A percentile compares a stretch with the other conserved stretches of the same genome.
phyloP scores from a whole-genome alignment of 1,140 invertebrate genomes.

The Pachypsylla venusta region DNA sequence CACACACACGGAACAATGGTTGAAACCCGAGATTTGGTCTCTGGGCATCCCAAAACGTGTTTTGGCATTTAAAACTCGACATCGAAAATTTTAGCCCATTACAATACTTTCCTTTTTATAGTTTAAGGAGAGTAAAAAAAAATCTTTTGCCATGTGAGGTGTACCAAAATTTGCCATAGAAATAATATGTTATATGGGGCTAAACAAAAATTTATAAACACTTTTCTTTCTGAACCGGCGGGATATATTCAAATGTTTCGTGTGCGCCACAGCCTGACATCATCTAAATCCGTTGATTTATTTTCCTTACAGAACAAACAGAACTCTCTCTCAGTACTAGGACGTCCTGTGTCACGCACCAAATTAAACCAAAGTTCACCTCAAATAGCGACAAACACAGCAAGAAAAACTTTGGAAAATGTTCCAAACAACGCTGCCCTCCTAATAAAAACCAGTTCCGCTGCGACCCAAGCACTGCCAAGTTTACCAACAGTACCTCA shows the following conservation, averaged over 20 bases:
- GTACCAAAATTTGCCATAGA: not conserved
- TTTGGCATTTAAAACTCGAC: too few relatives aligned
- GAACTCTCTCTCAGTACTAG: constrained; percentile 4
- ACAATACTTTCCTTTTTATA: too few relatives aligned
- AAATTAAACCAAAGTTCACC: not conserved
- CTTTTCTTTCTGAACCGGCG: not conserved
- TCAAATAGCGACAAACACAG: not conserved
- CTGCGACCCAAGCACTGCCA: not conserved
- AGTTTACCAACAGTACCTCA: not conserved
- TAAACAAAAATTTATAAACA: not conserved
- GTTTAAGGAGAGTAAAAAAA: not conserved
- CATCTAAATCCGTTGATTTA: not conserved
- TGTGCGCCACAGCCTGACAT: too few relatives aligned
- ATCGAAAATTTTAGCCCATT: too few relatives aligned
- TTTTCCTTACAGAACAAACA: not conserved
- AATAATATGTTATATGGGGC: not conserved
- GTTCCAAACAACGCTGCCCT: not conserved
- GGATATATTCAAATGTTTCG: too few relatives aligned
- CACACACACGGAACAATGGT: too few relatives aligned
- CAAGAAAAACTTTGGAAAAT: not conserved
- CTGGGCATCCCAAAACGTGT: too few relatives aligned
- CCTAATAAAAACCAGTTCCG: not conserved
- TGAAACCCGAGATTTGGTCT: too few relatives aligned
- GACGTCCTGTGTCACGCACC: constrained; percentile 3
- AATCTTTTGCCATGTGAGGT: not conserved